Base-by-base conservation (phyloP, 2,797 vertebrate species). In the Xyrichtys novacula region DNA sequence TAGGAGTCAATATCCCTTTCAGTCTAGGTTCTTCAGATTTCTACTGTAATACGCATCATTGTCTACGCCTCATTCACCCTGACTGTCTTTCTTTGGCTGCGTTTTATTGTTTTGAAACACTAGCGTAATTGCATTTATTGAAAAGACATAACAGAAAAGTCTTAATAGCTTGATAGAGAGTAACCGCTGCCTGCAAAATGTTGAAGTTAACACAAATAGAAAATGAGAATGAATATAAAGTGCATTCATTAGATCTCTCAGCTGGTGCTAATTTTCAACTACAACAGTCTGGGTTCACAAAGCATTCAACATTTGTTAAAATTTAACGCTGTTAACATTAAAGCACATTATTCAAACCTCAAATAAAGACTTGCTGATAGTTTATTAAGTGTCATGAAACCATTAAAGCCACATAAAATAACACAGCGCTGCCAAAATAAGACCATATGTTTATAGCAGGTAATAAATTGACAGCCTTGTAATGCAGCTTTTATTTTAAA, bases 361-460 rank as follows among this genome's bases (percentile, higher is more conserved):
- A 15, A 60, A 36, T 57, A 26, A 14, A 0, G 14, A 16, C 0
- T 8, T 54, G 34, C 38, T 49, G 15, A 54, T 25, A 20, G 3
- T 29, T 65, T 44, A n/a, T 66, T 71, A 38, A 11, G 14, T 39
- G 5, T 10, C 9, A 19, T 43, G 29, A 48, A 71, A 77, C 54
- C 32, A 25, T 5, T 22, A 6, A 25, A 29, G 26, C 46, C 58
- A 38, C 47, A 48, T n/a, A 1, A 46, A 70, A 65, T 42, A 50
- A 34, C 7, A 31, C 43, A 0, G 11, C 26, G 32, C 32, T 34
- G 32, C 11, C 32, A 34, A 34, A 34, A 34, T 34, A 14, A 34
- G 32, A 34, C 11, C 32, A 12, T 34, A 32, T 32, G 31, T 3
- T 32, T 8, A 4, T 8, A 32, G 31, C 3, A 32, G 7, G 7